Base-by-base conservation (phyloP, 2,797 vertebrate genomes). In the Emys orbicularis region DNA sequence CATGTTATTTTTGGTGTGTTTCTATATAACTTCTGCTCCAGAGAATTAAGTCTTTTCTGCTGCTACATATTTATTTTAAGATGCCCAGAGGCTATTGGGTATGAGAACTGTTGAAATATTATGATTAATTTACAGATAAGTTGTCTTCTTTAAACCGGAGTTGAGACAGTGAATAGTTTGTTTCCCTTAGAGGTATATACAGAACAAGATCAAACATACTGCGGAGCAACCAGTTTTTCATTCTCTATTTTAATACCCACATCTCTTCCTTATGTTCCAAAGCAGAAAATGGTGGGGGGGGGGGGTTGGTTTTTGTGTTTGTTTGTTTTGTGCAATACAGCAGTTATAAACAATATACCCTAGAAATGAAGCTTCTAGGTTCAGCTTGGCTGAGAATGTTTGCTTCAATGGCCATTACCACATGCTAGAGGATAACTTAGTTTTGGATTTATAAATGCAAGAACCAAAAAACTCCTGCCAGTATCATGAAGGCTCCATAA, bases 401-500 rank as follows among this genome's bases (percentile, higher is more conserved):
- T 47, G 31, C 47, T 83, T 89, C 3, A 2, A 84, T 86, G 15
- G 68, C 6, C 3, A 3, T 19, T 15, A 53, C 8, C 19, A 6
- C 12, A 19, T 87, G 44, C 52, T 44, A 90, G 77, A 29, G 91
- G 0, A 34, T 65, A 65, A 65, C 61, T 65, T 16, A 61, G 61
- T 61, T 0, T 15, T 76, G 1, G 8, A 12, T 8, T 16, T n/a
- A 53, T 10, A 47, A 16, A 86, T 81, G 27, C 23, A 80, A 57
- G 88, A 82, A 80, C 88, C 68, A 90, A 83, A 92, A 89, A 41
- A 90, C 59, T 37, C 13, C 59, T 31, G 44, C 19, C 2, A 56
- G 34, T 50, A 34, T 53, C 86, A 93, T 79, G 44, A 89, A 81
- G 61, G 16, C 16, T 56, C 19, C 10, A 44, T 54, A 23, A 86